These are phyloP conservation scores for Scrobipalpa costella DNA, from an alignment of 2,888 invertebrate genomes.

Conservation along the genomic window DNA sequence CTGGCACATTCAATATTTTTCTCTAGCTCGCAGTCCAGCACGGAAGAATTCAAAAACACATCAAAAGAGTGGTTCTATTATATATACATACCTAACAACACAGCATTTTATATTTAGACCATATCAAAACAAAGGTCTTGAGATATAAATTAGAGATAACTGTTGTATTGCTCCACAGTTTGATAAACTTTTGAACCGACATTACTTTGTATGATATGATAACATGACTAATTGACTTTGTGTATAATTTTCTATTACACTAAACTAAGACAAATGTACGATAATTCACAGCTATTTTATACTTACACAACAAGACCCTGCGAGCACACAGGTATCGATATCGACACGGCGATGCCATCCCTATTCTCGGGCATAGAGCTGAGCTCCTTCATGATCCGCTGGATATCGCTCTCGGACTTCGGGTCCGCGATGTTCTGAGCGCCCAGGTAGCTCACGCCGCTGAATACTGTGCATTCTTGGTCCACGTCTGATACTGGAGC, in stretches of 20 bases:
- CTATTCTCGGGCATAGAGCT: constrained; percentile 87
- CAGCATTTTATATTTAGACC: too few relatives aligned
- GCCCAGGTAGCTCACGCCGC: constrained; percentile 95
- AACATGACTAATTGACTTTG: too few relatives aligned
- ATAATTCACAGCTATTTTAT: too few relatives aligned
- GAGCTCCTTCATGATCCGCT: constrained; percentile 94
- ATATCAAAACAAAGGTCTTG: background rate
- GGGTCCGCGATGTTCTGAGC: constrained; percentile 95
- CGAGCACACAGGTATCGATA: constrained; percentile 95
- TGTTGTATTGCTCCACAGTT: background rate
- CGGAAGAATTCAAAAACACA: too few relatives aligned
- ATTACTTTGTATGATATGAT: background rate
- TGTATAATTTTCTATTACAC: too few relatives aligned
- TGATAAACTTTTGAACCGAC: background rate
- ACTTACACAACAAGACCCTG: constrained; percentile 96
- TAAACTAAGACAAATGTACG: too few relatives aligned
- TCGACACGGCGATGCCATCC: constrained; percentile 92
- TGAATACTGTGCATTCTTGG: constrained; percentile 95
- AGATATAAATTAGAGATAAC: background rate
- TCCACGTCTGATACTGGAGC: constrained; percentile 87
- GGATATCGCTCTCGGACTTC: constrained; percentile 95
- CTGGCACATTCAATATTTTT: too few relatives aligned
- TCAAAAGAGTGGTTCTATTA: too few relatives aligned
- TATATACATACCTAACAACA: too few relatives aligned
- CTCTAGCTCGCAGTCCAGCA: too few relatives aligned